These are phyloP conservation scores for Nilaparvata lugens DNA, from an alignment of 1,140 invertebrate species.

Conservation along the genomic window DNA sequence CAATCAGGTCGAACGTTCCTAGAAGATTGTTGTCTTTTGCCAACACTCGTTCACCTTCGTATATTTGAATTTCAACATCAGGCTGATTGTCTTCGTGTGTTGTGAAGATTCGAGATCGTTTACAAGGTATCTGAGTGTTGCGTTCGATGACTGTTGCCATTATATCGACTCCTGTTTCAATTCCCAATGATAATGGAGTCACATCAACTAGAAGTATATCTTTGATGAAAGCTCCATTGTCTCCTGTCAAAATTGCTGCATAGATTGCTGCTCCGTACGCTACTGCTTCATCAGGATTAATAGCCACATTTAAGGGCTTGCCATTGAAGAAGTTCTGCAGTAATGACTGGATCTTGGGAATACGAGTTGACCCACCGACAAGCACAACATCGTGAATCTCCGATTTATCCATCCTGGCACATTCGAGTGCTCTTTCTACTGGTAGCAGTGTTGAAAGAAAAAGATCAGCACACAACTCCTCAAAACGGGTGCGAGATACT, in stretches of 20 bases:
- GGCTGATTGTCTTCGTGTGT: slow-evolving; percentile 96
- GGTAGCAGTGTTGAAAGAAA: slow-evolving; percentile 89
- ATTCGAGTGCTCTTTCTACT: slow-evolving; percentile 87
- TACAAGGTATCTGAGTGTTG: slow-evolving; percentile 93
- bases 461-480: slow-evolving; percentile 89
- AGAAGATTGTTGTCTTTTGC: slow-evolving; percentile 87
- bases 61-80: slow-evolving; percentile 79
- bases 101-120: slow-evolving; percentile 92
- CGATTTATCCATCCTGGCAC: slow-evolving; percentile 89
- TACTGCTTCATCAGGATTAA: slow-evolving; percentile 92
- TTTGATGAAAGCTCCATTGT: slow-evolving; percentile 86
- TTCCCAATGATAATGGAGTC: slow-evolving; percentile 88
- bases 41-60: slow-evolving; percentile 87
- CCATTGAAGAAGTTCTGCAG: slow-evolving; percentile 95
- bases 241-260: slow-evolving; percentile 88
- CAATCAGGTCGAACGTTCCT: slow-evolving; percentile 87
- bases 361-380: slow-evolving; percentile 95
- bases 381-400: slow-evolving; percentile 92
- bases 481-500: slow-evolving; percentile 88
- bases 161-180: slow-evolving; percentile 88
- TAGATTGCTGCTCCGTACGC: slow-evolving; percentile 85
- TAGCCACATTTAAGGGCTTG: slow-evolving; percentile 93
- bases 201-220: slow-evolving; percentile 90
- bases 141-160: slow-evolving; percentile 93
- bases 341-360: slow-evolving; percentile 94